These are phyloP conservation scores for Bicyclus anynana DNA, from an alignment of 1,140 invertebrate genomes.

Conservation along the genomic window DNA sequence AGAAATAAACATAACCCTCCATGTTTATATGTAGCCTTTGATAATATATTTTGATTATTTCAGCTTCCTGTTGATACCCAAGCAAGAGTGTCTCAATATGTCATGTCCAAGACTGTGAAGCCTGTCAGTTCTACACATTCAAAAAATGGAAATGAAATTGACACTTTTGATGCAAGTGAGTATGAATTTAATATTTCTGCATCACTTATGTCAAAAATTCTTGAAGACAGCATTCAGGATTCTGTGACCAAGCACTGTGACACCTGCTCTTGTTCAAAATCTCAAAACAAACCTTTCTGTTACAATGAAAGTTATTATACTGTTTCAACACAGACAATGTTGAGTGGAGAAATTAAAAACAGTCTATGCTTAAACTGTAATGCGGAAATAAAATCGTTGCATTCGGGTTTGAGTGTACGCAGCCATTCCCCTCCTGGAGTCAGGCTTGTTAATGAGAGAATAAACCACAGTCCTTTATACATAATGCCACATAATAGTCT, in stretches of 20 bases:
- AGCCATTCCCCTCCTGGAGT: slow-evolving; percentile 57
- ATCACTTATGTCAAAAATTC: slow-evolving; percentile 94
- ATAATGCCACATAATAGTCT: slow-evolving; percentile 43
- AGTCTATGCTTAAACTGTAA: slow-evolving; percentile 79
- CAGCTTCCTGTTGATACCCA: slow-evolving; percentile 94
- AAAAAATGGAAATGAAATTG: slow-evolving; percentile 64
- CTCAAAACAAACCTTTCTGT: slow-evolving; percentile 78
- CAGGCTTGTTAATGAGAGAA: slow-evolving; percentile 57
- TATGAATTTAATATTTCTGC: slow-evolving; percentile 91
- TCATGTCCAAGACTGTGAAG: slow-evolving; percentile 82
- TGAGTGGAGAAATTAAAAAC: slow-evolving; percentile 73
- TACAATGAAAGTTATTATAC: slow-evolving; percentile 78
- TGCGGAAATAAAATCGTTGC: slow-evolving; percentile 63
- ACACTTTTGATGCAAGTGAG: slow-evolving; percentile 72
- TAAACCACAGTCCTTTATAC: slow-evolving; percentile 44
- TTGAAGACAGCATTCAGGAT: slow-evolving; percentile 89
- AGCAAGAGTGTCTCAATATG: slow-evolving; percentile 89
- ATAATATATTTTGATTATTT: slow-evolving; percentile 44
- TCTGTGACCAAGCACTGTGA: slow-evolving; percentile 88
- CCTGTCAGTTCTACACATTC: slow-evolving; percentile 58
- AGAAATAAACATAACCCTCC: no score
- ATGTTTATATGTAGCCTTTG: no score
- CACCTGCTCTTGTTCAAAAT: slow-evolving; percentile 85
- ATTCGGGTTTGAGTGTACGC: slow-evolving; percentile 60
- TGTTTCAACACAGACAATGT: slow-evolving; percentile 79